Conservation (phyloP, 2,888 invertebrate genomes). For the Tetragnatha montana region DNA sequence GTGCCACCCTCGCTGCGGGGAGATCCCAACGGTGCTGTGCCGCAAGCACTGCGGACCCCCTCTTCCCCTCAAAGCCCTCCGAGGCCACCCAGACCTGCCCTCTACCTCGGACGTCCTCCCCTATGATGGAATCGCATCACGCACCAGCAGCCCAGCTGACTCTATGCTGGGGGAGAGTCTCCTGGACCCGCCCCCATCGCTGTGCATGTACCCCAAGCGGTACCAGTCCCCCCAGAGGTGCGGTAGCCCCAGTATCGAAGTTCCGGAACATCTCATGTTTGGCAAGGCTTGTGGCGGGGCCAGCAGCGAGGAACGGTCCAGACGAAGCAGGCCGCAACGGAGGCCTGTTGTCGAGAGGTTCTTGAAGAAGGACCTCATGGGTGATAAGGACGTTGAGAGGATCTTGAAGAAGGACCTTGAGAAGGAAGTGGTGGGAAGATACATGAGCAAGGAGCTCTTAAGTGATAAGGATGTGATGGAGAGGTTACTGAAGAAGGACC, state of each 20-base stretch:
- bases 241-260: slow-evolving; percentile 74
- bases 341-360: slow-evolving; percentile 85
- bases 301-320: slow-evolving; percentile 72
- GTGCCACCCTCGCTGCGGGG: slow-evolving; percentile 84
- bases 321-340: slow-evolving; percentile 84
- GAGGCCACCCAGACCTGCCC: slow-evolving; percentile 28
- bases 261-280: slow-evolving; percentile 75
- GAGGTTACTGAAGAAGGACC: too few relatives aligned
- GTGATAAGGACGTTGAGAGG: not conserved
- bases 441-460: too few relatives aligned
- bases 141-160: slow-evolving; percentile 72
- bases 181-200: slow-evolving; percentile 76
- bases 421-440: too few relatives aligned
- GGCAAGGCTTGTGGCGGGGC: slow-evolving; percentile 72
- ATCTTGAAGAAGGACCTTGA: too few relatives aligned
- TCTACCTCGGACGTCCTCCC: slow-evolving; percentile 11
- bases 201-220: slow-evolving; percentile 74
- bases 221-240: slow-evolving; percentile 75
- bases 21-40: slow-evolving; percentile 82
- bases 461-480: too few relatives aligned
- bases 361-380: slow-evolving; percentile 78
- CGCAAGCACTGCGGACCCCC: slow-evolving; percentile 72
- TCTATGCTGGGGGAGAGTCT: slow-evolving; percentile 76
- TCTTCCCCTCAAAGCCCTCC: slow-evolving; percentile 24
- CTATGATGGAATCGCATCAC: slow-evolving; percentile 55